These are phyloP conservation scores for Octomys mimax DNA, from an alignment of 2,797 vertebrate species.

Conservation along the genomic window DNA sequence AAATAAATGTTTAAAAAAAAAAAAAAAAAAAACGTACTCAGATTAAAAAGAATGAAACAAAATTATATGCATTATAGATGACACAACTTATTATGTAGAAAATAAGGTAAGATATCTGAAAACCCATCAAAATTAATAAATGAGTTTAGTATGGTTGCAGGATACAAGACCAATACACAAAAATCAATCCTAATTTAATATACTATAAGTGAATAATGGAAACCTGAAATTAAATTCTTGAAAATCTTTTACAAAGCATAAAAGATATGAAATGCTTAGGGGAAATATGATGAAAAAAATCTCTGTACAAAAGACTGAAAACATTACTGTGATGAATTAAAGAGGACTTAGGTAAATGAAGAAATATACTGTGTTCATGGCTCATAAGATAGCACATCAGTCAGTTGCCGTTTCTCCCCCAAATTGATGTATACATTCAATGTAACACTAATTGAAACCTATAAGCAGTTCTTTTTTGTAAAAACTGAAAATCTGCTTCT, in stretches of 20 bases:
- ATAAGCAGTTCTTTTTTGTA: not conserved
- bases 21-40: too few relatives aligned
- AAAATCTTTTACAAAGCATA: not conserved
- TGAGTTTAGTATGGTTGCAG: not conserved
- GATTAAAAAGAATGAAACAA: not conserved
- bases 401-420: not conserved
- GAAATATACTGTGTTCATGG: not conserved
- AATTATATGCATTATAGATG: not conserved
- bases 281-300: not conserved
- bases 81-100: not conserved
- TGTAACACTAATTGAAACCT: not conserved
- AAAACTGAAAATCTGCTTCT: not conserved
- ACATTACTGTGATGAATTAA: not conserved
- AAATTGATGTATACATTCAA: not conserved
- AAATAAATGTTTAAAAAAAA: too few relatives aligned
- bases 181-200: slow-evolving; percentile 9
- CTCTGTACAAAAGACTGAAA: not conserved
- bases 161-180: not conserved
- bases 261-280: not conserved
- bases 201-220: not conserved
- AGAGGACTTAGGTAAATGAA: not conserved
- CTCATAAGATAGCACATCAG: not conserved
- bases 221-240: slow-evolving; percentile 29
- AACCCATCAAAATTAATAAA: not conserved
- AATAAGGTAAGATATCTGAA: not conserved